A percentile compares a stretch with the other conserved stretches of the same genome.
Conservation (phyloP, 2,888 invertebrate species). For the Helleia helle region DNA sequence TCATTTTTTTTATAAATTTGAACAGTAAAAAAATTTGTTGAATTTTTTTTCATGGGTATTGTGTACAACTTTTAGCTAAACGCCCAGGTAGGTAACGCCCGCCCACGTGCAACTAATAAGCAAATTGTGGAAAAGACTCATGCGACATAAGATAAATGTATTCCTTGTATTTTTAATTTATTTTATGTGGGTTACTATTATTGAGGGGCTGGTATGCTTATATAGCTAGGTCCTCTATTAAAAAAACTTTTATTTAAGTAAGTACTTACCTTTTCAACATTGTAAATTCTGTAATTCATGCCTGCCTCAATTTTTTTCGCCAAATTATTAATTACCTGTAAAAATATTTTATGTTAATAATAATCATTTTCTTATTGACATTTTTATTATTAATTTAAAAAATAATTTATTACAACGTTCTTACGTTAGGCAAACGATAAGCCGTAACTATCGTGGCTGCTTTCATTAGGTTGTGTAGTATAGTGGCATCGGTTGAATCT, state of each 20-base stretch:
- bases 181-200: too few species aligned
- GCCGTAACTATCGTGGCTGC: slow-evolving; percentile 90
- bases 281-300: slow-evolving; percentile 85
- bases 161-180: too few species aligned
- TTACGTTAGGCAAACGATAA: slow-evolving; percentile 37
- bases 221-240: not conserved
- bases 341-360: slow-evolving; percentile 8
- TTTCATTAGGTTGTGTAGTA: slow-evolving; percentile 78
- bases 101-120: too few species aligned
- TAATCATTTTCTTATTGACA: not conserved
- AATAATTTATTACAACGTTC: slow-evolving; percentile 13
- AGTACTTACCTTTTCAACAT: slow-evolving; percentile 78
- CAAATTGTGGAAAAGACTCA: too few species aligned
- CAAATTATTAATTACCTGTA: slow-evolving; percentile 31
- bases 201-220: too few species aligned
- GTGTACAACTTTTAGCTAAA: too few species aligned
- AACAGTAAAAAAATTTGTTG: too few species aligned
- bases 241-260: not conserved
- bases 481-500: slow-evolving; percentile 79
- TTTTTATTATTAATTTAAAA: not conserved
- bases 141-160: too few species aligned
- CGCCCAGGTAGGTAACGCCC: too few species aligned
- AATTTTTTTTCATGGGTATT: too few species aligned
- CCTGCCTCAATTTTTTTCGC: slow-evolving; percentile 80
- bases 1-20: too few species aligned